phyloP scores from a whole-genome alignment of 2,113 vertebrate species.

The Thalassarche chlororhynchos region DNA sequence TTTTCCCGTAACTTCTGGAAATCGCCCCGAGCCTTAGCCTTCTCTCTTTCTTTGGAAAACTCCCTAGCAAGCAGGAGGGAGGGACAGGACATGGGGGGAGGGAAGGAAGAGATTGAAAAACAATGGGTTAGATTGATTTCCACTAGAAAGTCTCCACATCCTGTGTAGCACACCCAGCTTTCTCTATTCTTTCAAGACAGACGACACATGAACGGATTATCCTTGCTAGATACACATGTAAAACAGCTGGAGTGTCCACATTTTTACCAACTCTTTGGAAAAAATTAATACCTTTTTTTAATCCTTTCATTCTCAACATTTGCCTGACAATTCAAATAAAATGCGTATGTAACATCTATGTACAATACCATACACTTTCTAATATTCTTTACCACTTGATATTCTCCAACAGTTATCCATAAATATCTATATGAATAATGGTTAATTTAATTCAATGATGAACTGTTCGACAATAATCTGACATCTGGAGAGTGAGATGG shows the following conservation, averaged over 20 bases:
- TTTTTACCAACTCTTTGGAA: background rate
- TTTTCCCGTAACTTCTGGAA: slow-evolving; percentile 98
- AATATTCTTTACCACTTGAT: background rate
- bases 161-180: background rate
- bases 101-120: slow-evolving; percentile 46
- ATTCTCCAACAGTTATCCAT: background rate
- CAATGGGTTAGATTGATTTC: slow-evolving; percentile 41
- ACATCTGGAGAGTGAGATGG: slow-evolving; percentile 57
- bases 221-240: background rate
- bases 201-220: background rate
- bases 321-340: background rate
- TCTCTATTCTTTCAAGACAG: background rate
- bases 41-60: slow-evolving; percentile 99
- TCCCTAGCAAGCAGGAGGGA: slow-evolving; percentile 80
- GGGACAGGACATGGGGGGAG: background rate
- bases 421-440: background rate
- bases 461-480: slow-evolving; percentile 56
- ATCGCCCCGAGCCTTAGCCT: slow-evolving; percentile 96
- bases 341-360: background rate
- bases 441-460: background rate
- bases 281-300: background rate
- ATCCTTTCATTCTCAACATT: background rate
- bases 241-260: background rate
- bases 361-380: background rate
- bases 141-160: background rate